These are phyloP conservation scores for Lophotis ruficrista DNA, from an alignment of 2,113 vertebrate species.

Conservation along the genomic window DNA sequence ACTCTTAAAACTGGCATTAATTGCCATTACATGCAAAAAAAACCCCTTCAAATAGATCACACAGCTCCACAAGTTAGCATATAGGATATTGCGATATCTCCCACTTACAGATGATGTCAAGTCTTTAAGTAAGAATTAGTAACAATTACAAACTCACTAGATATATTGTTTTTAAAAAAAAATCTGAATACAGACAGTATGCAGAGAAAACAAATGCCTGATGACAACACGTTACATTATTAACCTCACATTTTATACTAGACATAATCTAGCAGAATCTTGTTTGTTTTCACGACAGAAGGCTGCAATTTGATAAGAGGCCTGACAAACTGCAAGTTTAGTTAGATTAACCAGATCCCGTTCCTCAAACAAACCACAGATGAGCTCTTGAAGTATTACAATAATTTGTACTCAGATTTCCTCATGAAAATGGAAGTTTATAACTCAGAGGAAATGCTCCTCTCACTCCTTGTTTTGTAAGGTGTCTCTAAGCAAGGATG, in stretches of 20 bases:
- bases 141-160: constrained; percentile 16
- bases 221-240: constrained; percentile 18
- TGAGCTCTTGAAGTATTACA: constrained; percentile 1
- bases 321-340: constrained; percentile 24
- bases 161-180: not conserved
- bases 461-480: not conserved
- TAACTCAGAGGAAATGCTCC: constrained; percentile 12
- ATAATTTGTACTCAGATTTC: constrained; percentile 19
- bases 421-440: constrained; percentile 35
- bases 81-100: not conserved
- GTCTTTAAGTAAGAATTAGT: constrained; percentile 41
- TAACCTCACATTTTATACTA: constrained; percentile 42
- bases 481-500: not conserved
- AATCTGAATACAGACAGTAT: not conserved
- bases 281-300: constrained; percentile 28
- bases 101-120: not conserved
- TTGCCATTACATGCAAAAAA: not conserved
- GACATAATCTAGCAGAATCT: constrained; percentile 43
- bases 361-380: constrained; percentile 45
- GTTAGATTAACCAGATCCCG: constrained; percentile 33
- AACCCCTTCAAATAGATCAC: not conserved
- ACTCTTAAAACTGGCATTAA: not conserved
- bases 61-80: not conserved
- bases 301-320: constrained; percentile 32
- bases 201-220: constrained; percentile 53